These are phyloP conservation scores for Dicaeum eximium DNA, from an alignment of 2,113 vertebrate genomes.

Conservation along the genomic window DNA sequence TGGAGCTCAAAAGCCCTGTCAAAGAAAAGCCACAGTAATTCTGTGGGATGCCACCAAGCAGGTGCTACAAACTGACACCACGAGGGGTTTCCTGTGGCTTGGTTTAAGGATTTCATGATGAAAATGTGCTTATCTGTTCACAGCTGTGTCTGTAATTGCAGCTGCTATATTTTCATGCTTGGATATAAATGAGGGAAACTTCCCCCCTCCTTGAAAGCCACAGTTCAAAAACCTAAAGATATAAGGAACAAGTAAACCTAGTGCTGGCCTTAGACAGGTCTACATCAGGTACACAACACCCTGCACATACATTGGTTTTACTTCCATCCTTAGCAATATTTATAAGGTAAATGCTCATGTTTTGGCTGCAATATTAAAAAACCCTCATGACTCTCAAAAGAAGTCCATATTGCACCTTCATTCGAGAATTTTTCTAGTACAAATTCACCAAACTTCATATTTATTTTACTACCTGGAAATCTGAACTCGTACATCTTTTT, in stretches of 20 bases:
- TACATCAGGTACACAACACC: background rate
- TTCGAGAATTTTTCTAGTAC: background rate
- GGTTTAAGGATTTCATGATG: background rate
- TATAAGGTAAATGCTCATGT: background rate
- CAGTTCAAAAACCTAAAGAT: background rate
- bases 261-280: background rate
- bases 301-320: background rate
- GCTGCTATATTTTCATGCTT: background rate
- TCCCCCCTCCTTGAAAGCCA: background rate
- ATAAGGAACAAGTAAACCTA: background rate
- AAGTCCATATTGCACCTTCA: background rate
- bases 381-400: background rate
- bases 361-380: background rate
- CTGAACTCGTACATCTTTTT: background rate
- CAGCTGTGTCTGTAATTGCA: background rate
- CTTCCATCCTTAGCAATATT: background rate
- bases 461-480: background rate
- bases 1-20: background rate
- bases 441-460: background rate
- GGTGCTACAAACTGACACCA: background rate
- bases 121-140: accelerated
- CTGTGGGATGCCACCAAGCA: background rate
- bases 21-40: background rate
- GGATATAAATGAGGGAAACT: background rate
- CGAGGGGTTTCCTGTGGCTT: background rate